Evolutionary conservation across 1,140 invertebrate genomes (phyloP), one percentile per base, ranked within the genome.

Genomic region (Pseudoatta argentina): DNA sequence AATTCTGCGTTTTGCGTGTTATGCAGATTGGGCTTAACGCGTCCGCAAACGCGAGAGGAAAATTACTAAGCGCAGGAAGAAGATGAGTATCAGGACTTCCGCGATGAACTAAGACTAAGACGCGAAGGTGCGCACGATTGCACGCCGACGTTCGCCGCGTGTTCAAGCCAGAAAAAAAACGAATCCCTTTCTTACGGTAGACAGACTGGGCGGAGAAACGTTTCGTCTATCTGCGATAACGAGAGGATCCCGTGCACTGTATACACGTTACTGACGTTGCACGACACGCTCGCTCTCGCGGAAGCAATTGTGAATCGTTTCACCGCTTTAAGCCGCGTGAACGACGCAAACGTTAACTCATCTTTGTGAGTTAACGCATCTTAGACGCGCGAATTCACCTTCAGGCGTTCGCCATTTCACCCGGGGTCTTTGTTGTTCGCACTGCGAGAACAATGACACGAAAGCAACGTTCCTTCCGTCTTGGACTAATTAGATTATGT

Each of bases 41-140:
- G 39, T 21, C 12, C n/a, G 66, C 39, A 10, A 21, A 64, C 27
- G 27, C 61, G 82, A 76, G 48, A 66, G 73, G 82, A 78, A 67
- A 75, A 66, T 78, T 39, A 85, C 71, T 57, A 39, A 67, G 48
- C 24, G 71, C 48, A 14, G 59, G 30, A 82, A 85, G 71, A 39
- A 89, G 87, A 89, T 89, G 67, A 27, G 63, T 89, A 89, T 82
- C 88, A 77, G 27, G 55, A 89, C 83, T 89, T 89, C 88, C 88
- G 87, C 85, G 76, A 81, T 89, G 83, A 86, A 67, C 83, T 64
- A 77, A 89, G 69, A 73, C 69, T 71, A 76, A 77, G 69, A 55
- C 66, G 34, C 24, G n/a, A 39, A 61, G 44, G 34, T 39, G 77
- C 44, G 87, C 53, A 66, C 71, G 59, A 73, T 76, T 67, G 24